Conservation (phyloP, 2,888 invertebrate species). For the Steromphala cineraria region DNA sequence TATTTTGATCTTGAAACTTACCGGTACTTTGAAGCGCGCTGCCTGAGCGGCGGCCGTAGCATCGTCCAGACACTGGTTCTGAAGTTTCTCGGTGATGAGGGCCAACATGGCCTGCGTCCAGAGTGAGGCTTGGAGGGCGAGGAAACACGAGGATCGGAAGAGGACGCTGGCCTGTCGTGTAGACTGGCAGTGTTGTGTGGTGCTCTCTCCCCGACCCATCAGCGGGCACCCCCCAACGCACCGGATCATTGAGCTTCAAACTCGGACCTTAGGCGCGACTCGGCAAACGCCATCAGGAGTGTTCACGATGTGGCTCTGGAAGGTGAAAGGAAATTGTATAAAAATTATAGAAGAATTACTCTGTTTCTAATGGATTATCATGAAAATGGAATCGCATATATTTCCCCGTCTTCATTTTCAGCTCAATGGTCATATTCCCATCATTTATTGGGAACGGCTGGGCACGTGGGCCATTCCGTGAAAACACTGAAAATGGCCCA, state of each 20-base stretch:
- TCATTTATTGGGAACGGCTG: too few species aligned
- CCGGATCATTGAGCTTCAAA: constrained; percentile 6
- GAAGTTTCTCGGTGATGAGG: constrained; percentile 59
- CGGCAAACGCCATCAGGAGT: neutral
- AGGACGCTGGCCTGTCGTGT: neutral
- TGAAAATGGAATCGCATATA: too few species aligned
- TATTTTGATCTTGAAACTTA: neutral
- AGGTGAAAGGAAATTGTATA: neutral
- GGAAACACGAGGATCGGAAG: neutral
- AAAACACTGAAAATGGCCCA: too few species aligned
- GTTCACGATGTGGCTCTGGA: neutral
- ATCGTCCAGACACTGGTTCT: constrained; percentile 60
- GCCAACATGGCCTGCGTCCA: constrained; percentile 33
- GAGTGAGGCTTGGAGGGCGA: neutral
- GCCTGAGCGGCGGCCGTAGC: neutral
- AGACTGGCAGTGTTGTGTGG: neutral
- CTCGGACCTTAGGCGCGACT: constrained; percentile 11
- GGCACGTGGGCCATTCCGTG: too few species aligned
- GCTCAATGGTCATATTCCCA: too few species aligned
- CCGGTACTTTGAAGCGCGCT: constrained; percentile 1
- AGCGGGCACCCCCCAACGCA: neutral
- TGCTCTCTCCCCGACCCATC: constrained; percentile 2
- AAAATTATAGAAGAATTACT: too few species aligned
- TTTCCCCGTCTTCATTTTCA: too few species aligned
- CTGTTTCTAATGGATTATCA: too few species aligned